Evolutionary conservation across 2,797 vertebrate genomes (phyloP).

Genomic region (Semotilus atromaculatus): DNA sequence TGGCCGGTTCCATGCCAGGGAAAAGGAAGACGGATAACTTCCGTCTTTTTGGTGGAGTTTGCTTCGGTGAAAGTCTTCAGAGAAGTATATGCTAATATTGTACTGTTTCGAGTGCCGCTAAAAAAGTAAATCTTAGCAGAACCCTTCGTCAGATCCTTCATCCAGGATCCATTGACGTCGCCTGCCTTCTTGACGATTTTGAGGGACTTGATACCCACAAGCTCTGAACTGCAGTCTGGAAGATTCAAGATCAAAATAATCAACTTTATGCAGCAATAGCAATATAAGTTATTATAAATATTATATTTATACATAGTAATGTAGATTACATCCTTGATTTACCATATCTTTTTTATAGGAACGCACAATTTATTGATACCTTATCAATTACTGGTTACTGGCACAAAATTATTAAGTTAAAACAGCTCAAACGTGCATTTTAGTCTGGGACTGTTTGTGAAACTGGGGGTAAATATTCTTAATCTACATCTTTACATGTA

Average conservation of each 20-base stretch:
- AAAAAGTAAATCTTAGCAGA: slow-evolving; percentile 89
- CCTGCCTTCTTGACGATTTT: slow-evolving; percentile 89
- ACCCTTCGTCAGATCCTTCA: slow-evolving; percentile 84
- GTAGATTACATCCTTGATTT: neutral
- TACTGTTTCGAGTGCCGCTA: slow-evolving; percentile 81
- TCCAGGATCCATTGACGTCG: slow-evolving; percentile 85
- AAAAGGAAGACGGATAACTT: slow-evolving; percentile 78
- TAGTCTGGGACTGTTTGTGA: neutral
- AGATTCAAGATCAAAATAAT: slow-evolving; percentile 2
- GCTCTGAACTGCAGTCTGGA: slow-evolving; percentile 83
- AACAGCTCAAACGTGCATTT: no score
- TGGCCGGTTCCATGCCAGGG: slow-evolving; percentile 92
- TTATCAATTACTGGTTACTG: no score
- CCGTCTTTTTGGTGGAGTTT: slow-evolving; percentile 66
- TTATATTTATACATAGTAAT: neutral
- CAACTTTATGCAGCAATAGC: neutral
- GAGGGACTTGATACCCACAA: slow-evolving; percentile 87
- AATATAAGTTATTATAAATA: neutral
- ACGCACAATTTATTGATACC: neutral
- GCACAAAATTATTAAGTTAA: no score
- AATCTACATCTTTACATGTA: neutral
- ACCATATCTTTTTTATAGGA: neutral
- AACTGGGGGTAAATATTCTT: no score
- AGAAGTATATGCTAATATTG: slow-evolving; percentile 83
- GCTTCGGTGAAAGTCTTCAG: slow-evolving; percentile 82